A percentile compares a stretch with the other conserved stretches of the same genome.
Conservation (phyloP, 92 coral and sea anemone species). For the Parazoanthus swiftii region DNA sequence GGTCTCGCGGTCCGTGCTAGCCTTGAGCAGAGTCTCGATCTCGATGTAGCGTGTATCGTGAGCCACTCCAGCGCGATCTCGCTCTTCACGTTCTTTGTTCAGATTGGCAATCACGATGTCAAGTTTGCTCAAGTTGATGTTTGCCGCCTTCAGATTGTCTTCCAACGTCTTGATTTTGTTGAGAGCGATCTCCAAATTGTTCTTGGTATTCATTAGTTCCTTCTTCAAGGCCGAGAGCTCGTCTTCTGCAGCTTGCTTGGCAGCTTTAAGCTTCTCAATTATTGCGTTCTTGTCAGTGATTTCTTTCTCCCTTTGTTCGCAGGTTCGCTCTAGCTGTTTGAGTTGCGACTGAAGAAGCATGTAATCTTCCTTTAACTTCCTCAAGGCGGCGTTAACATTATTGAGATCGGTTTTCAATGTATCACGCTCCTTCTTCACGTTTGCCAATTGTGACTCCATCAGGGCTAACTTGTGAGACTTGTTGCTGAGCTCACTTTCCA, state of each 20-base stretch:
- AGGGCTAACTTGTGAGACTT: constrained; percentile 78
- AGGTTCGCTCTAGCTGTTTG: constrained; percentile 63
- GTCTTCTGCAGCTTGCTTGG: constrained; percentile 71
- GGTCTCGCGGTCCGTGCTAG: constrained; percentile 80
- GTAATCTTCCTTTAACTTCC: constrained; percentile 77
- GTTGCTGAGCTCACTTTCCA: constrained; percentile 83
- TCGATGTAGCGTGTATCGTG: constrained; percentile 84
- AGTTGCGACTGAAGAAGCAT: constrained; percentile 57
- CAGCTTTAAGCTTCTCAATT: constrained; percentile 67
- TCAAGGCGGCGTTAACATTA: constrained; percentile 52
- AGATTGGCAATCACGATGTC: constrained; percentile 75
- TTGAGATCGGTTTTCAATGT: constrained; percentile 63
- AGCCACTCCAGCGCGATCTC: constrained; percentile 73
- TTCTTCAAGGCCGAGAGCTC: constrained; percentile 72
- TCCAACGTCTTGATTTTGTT: constrained; percentile 78
- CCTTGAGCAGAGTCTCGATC: constrained; percentile 84
- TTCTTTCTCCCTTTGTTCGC: constrained; percentile 66
- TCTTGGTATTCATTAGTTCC: constrained; percentile 78
- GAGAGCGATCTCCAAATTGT: constrained; percentile 67
- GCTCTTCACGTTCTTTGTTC: constrained; percentile 78
- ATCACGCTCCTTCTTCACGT: constrained; percentile 73
- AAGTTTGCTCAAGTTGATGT: constrained; percentile 68
- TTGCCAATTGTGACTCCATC: constrained; percentile 74
- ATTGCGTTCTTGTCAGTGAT: constrained; percentile 65
- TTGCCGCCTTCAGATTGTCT: constrained; percentile 69